These are phyloP conservation scores for Chrosomus eos DNA, from an alignment of 2,797 vertebrate genomes.

Conservation along the genomic window DNA sequence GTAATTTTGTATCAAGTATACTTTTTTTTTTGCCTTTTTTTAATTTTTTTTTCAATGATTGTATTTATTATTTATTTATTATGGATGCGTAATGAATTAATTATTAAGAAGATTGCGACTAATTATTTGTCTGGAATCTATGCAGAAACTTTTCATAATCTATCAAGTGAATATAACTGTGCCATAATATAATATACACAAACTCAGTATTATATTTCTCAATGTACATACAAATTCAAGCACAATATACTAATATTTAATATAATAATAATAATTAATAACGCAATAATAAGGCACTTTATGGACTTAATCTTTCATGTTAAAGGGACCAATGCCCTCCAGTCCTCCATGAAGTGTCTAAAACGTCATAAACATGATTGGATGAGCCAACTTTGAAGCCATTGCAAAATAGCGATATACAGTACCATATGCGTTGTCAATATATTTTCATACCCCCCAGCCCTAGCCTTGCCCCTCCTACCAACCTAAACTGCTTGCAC, in stretches of 20 bases:
- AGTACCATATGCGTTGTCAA: neutral
- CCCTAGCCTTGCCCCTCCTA: conserved; percentile 20
- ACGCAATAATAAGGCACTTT: neutral
- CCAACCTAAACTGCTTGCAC: conserved; percentile 33
- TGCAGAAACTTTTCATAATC: neutral
- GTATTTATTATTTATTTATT: neutral
- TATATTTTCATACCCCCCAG: conserved; percentile 14
- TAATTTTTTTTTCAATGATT: neutral
- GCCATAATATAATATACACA: neutral
- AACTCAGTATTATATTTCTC: neutral
- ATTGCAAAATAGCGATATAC: neutral
- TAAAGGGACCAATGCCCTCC: neutral
- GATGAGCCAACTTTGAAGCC: neutral
- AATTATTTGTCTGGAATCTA: neutral
- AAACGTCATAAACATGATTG: neutral
- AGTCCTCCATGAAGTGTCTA: neutral
- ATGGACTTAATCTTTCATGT: neutral
- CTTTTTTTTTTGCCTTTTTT: neutral
- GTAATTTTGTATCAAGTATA: neutral
- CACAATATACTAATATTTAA: neutral
- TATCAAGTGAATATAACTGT: neutral
- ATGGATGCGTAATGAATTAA: neutral
- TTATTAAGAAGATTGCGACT: neutral
- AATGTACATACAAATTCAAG: neutral
- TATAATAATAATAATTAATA: neutral